These are phyloP conservation scores for Micoletzkya japonica DNA, from an alignment of 2,888 invertebrate genomes.

Conservation along the genomic window DNA sequence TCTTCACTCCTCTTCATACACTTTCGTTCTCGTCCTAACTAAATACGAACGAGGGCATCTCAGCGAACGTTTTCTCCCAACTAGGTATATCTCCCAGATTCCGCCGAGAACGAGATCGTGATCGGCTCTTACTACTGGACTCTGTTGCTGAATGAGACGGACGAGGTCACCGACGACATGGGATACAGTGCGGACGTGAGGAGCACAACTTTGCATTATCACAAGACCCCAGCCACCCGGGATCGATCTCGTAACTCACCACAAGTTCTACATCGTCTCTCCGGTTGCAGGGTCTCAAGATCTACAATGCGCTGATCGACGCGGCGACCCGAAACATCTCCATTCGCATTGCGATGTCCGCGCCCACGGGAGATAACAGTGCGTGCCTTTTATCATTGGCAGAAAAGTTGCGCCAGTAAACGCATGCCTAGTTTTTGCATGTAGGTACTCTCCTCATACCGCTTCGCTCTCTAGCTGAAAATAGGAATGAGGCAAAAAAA, in stretches of 20 bases:
- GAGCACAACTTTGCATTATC: neutral
- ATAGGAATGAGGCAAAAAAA: too few species aligned
- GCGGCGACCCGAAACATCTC: constrained; percentile 48
- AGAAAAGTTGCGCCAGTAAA: neutral
- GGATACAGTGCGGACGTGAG: neutral
- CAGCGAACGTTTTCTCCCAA: too few species aligned
- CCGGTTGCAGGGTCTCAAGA: constrained; percentile 40
- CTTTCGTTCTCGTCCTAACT: neutral
- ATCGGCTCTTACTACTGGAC: constrained; percentile 95
- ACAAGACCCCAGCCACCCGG: too few species aligned
- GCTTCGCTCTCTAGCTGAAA: neutral
- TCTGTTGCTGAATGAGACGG: constrained; percentile 76
- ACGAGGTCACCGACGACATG: constrained; percentile 35
- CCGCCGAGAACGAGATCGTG: constrained; percentile 79
- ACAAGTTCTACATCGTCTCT: neutral
- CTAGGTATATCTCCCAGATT: constrained; percentile 64
- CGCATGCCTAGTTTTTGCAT: neutral
- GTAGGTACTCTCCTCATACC: neutral
- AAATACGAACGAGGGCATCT: too few species aligned
- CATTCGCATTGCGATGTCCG: constrained; percentile 43
- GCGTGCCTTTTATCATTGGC: neutral
- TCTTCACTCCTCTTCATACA: too few species aligned
- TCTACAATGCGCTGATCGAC: constrained; percentile 45
- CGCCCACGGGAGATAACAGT: neutral
- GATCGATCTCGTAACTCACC: neutral